phyloP scores from a whole-genome alignment of 2,113 vertebrate species.

The Cinclus cinclus region DNA sequence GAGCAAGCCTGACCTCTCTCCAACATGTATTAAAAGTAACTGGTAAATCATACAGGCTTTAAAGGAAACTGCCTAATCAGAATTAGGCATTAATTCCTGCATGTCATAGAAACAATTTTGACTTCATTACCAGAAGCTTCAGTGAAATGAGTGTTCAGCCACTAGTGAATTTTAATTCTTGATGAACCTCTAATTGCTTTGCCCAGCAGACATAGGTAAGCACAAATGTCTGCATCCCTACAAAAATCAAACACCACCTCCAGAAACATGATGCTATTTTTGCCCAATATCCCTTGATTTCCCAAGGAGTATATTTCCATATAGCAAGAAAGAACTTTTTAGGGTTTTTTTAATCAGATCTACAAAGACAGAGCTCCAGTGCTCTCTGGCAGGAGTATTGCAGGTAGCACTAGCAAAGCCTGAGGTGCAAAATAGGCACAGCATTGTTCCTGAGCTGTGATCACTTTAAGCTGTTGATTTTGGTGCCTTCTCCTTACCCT shows the following conservation, averaged over 20 bases:
- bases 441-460: not conserved
- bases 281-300: not conserved
- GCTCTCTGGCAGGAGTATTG: not conserved
- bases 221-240: not conserved
- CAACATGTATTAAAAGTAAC: not conserved
- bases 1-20: not conserved
- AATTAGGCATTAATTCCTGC: not conserved
- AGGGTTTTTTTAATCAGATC: not conserved
- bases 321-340: not conserved
- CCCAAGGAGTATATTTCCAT: not conserved
- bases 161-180: constrained; percentile 20
- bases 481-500: not conserved
- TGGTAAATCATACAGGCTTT: not conserved
- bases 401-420: not conserved
- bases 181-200: constrained; percentile 13
- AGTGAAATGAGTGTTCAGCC: not conserved
- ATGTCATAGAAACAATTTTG: not conserved
- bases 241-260: not conserved
- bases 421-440: not conserved
- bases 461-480: constrained; percentile 8
- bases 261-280: not conserved
- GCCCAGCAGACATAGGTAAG: not conserved
- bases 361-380: not conserved
- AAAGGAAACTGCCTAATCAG: not conserved
- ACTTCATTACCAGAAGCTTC: not conserved